These are phyloP conservation scores for Dreissena rostriformis DNA, from an alignment of 1,140 invertebrate species.

Conservation along the genomic window DNA sequence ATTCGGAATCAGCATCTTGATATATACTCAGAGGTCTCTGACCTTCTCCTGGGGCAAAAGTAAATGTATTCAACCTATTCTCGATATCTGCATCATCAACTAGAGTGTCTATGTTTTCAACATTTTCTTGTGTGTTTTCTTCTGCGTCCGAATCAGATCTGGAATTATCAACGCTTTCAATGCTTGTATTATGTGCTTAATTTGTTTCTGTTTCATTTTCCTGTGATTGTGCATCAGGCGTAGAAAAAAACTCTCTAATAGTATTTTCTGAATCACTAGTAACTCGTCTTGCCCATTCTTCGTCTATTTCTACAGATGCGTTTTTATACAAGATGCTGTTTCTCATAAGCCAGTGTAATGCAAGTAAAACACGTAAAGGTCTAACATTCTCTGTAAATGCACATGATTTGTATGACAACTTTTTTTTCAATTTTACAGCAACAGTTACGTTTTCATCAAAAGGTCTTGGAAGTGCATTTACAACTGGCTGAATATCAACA, in stretches of 20 bases:
- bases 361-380: slow-evolving; percentile 15
- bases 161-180: too few species aligned
- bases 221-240: too few species aligned
- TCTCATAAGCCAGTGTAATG: slow-evolving; percentile 27
- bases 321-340: slow-evolving; percentile 25
- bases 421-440: slow-evolving; percentile 52
- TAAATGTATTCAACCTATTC: slow-evolving; percentile 28
- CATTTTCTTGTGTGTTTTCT: slow-evolving; percentile 20
- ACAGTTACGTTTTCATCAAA: slow-evolving; percentile 37
- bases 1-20: slow-evolving; percentile 47
- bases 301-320: slow-evolving; percentile 29
- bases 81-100: slow-evolving; percentile 33
- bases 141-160: slow-evolving; percentile 38
- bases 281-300: slow-evolving; percentile 9
- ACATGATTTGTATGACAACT: slow-evolving; percentile 27
- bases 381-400: slow-evolving; percentile 37
- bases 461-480: slow-evolving; percentile 51
- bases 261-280: too few species aligned
- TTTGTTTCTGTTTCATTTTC: too few species aligned
- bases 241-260: too few species aligned
- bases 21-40: slow-evolving; percentile 52
- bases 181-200: too few species aligned
- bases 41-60: slow-evolving; percentile 55
- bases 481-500: slow-evolving; percentile 51
- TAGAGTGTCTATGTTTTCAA: slow-evolving; percentile 45